phyloP scores from a whole-genome alignment of 1,140 invertebrate species.

The Euwallacea fornicatus region DNA sequence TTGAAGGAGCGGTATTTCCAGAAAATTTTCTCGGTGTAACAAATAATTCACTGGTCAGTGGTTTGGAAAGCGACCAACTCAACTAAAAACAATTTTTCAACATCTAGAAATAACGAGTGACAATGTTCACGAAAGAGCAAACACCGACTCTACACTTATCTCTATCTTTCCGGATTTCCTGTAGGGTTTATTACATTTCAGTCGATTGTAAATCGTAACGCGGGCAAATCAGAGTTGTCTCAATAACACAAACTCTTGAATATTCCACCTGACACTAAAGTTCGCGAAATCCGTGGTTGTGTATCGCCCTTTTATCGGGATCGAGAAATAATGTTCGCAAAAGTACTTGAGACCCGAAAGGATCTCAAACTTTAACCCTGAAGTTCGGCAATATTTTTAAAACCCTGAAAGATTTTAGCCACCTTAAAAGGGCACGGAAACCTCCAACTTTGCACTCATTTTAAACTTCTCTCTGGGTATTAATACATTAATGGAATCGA shows the following conservation, averaged over 20 bases:
- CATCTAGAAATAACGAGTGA: conserved; percentile 7
- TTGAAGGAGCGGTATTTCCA: too few relatives aligned
- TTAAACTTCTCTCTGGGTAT: conserved; percentile 11
- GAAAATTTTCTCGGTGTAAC: not conserved
- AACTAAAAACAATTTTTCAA: conserved; percentile 9
- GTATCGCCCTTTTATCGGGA: conserved; percentile 28
- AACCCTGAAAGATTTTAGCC: conserved; percentile 29
- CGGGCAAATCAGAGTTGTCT: too few relatives aligned
- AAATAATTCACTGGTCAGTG: conserved; percentile 6
- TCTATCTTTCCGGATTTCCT: not conserved
- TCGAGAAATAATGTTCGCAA: conserved; percentile 22
- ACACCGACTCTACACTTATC: conserved; percentile 2
- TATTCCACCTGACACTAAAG: not conserved
- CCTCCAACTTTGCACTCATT: not conserved
- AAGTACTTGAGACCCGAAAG: conserved; percentile 18
- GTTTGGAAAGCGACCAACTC: conserved; percentile 3
- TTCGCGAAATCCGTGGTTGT: conserved; percentile 4
- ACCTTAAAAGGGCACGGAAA: conserved; percentile 26
- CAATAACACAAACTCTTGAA: too few relatives aligned
- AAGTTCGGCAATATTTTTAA: conserved; percentile 36
- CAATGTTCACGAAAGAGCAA: conserved; percentile 7
- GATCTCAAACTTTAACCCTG: conserved; percentile 33
- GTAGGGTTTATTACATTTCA: conserved; percentile 1
- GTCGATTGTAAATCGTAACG: not conserved
- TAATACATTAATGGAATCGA: not conserved